Percentiles rank a stretch among this genome's conserved stretches.
Evolutionary conservation across 2,888 invertebrate species (phyloP).

Genomic region (Dicranocentrus wangi): DNA sequence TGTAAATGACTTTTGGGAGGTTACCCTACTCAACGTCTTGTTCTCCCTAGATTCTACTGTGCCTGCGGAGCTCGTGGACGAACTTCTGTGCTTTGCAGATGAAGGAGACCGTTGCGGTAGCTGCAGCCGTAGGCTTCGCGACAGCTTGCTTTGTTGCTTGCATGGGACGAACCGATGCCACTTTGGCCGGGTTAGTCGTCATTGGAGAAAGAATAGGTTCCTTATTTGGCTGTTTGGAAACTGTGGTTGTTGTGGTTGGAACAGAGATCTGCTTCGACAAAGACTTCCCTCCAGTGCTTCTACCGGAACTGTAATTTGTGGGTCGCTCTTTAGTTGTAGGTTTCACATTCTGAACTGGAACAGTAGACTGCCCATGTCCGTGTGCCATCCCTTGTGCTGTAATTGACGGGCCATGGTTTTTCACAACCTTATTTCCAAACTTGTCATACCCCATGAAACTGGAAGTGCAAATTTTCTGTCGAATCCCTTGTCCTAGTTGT

Average conservation of each 20-base stretch:
- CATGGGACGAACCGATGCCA: slow-evolving; percentile 71
- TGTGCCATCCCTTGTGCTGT: slow-evolving; percentile 3
- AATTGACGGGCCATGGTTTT: slow-evolving; percentile 36
- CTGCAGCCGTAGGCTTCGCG: slow-evolving; percentile 25
- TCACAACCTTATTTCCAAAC: slow-evolving; percentile 69
- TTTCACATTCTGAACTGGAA: slow-evolving; percentile 54
- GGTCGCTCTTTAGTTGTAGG: slow-evolving; percentile 44
- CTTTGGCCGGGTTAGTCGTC: slow-evolving; percentile 60
- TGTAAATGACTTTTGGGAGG: slow-evolving; percentile 53
- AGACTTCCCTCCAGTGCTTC: slow-evolving; percentile 7
- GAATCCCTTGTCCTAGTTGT: slow-evolving; percentile 67
- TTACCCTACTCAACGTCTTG: slow-evolving; percentile 47
- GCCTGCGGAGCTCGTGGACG: slow-evolving; percentile 39
- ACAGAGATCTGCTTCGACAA: slow-evolving; percentile 35
- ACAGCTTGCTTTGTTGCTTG: slow-evolving; percentile 61
- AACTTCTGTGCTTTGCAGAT: slow-evolving; percentile 37
- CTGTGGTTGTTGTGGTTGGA: slow-evolving; percentile 35
- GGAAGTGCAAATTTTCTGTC: slow-evolving; percentile 69
- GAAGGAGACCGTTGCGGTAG: slow-evolving; percentile 26
- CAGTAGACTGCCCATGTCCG: slow-evolving; percentile 25
- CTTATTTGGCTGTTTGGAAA: slow-evolving; percentile 43
- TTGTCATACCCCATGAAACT: slow-evolving; percentile 72
- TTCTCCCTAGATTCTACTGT: slow-evolving; percentile 34
- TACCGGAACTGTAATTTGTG: slow-evolving; percentile 16
- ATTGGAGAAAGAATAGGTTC: slow-evolving; percentile 56